A percentile compares a stretch with the other conserved stretches of the same genome.
phyloP scores from a whole-genome alignment of 2,797 vertebrate species.

The Takifugu ocellatus region DNA sequence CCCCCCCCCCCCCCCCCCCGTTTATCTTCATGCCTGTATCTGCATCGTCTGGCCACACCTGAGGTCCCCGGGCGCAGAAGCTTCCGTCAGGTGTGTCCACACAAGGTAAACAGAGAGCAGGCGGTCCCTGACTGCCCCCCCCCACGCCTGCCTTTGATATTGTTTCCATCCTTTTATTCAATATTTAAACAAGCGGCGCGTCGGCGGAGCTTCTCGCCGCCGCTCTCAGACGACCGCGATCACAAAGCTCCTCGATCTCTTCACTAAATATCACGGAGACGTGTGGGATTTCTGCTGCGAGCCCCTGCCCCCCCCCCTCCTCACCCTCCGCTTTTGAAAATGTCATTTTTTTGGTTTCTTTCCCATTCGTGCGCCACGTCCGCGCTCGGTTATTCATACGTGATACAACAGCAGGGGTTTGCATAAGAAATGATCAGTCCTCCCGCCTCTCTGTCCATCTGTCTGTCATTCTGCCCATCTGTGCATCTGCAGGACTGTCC shows the following conservation, averaged over 20 bases:
- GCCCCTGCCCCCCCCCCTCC: too few species aligned
- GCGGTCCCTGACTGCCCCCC: slow-evolving; percentile 18
- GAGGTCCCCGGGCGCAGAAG: slow-evolving; percentile 32
- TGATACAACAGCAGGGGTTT: slow-evolving; percentile 23
- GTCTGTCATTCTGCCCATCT: slow-evolving; percentile 40
- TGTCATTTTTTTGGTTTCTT: too few species aligned
- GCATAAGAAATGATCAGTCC: slow-evolving; percentile 42
- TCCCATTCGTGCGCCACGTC: neutral
- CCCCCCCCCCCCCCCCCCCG: slow-evolving; percentile 40
- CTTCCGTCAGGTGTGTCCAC: slow-evolving; percentile 29
- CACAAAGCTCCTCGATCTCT: slow-evolving; percentile 37
- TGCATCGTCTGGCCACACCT: slow-evolving; percentile 44
- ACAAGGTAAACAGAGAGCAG: neutral
- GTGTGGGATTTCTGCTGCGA: slow-evolving; percentile 16
- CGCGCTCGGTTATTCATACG: slow-evolving; percentile 42
- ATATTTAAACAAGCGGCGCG: slow-evolving; percentile 63
- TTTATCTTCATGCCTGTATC: slow-evolving; percentile 15
- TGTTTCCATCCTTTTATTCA: slow-evolving; percentile 50
- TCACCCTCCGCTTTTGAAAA: slow-evolving; percentile 19
- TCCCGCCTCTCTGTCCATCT: slow-evolving; percentile 16
- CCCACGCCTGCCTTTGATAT: slow-evolving; percentile 12
- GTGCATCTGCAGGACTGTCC: slow-evolving; percentile 42
- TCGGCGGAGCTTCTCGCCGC: slow-evolving; percentile 40
- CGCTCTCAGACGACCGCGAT: slow-evolving; percentile 41
- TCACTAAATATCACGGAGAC: slow-evolving; percentile 55